phyloP scores from a whole-genome alignment of 2,888 invertebrate species.

The Heliconius hortense region DNA sequence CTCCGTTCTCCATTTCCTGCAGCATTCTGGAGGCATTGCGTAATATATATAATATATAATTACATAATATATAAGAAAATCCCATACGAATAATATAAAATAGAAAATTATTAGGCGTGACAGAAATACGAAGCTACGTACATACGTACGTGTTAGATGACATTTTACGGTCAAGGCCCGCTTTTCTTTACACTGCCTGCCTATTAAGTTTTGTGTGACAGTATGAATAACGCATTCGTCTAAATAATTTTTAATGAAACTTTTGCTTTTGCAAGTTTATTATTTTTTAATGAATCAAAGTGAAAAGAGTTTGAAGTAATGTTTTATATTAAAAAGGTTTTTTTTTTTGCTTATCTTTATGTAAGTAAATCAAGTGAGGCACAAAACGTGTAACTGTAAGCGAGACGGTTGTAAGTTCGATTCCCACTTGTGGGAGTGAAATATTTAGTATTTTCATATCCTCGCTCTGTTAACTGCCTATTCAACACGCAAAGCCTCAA shows the following conservation, averaged over 20 bases:
- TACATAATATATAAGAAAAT: too few species aligned
- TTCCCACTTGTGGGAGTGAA: background rate
- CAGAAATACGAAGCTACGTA: background rate
- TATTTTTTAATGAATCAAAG: constrained; percentile 1
- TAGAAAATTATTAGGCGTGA: background rate
- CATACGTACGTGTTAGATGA: background rate
- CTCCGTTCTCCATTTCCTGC: too few species aligned
- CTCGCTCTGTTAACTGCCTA: too few species aligned
- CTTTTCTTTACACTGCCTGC: constrained; percentile 8
- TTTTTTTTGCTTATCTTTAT: too few species aligned
- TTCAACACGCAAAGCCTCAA: background rate
- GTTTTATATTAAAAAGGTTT: too few species aligned
- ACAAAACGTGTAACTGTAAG: background rate
- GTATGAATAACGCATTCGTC: constrained; percentile 16
- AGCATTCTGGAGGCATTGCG: too few species aligned
- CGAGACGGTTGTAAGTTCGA: background rate
- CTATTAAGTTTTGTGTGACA: constrained; percentile 9
- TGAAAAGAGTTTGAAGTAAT: background rate
- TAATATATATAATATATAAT: too few species aligned
- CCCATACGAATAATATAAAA: background rate
- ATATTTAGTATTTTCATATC: background rate
- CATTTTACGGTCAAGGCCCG: constrained; percentile 24
- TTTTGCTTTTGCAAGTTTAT: background rate
- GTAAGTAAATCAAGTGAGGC: too few species aligned
- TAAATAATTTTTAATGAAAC: constrained; percentile 18